Conservation (phyloP, 2,888 invertebrate genomes). For the Elmis aenea region DNA sequence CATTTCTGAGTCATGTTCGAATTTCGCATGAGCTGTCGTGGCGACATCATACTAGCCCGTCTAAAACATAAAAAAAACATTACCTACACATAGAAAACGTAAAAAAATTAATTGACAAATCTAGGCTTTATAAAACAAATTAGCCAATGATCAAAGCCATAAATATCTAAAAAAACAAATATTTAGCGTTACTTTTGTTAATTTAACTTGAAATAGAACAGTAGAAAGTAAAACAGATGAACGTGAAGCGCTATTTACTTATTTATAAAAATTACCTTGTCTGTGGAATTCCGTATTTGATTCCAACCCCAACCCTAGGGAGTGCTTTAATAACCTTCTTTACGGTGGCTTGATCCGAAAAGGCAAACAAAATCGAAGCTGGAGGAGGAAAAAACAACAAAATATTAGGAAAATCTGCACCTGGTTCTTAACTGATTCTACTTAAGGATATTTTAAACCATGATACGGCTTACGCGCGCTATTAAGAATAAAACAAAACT, state of each 20-base stretch:
- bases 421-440: too few species aligned
- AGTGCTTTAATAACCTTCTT: constrained; percentile 97
- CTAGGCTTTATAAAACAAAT: background rate
- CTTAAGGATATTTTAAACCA: too few species aligned
- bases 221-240: too few species aligned
- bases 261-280: constrained; percentile 64
- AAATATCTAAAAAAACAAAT: constrained; percentile 2
- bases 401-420: too few species aligned
- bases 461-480: too few species aligned
- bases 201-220: too few species aligned
- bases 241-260: too few species aligned
- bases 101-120: background rate
- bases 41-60: constrained; percentile 97
- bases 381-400: constrained; percentile 44
- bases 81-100: background rate
- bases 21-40: constrained; percentile 96
- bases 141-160: background rate
- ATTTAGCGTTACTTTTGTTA: too few species aligned
- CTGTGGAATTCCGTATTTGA: constrained; percentile 99
- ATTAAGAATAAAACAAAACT: too few species aligned
- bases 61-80: constrained; percentile 45
- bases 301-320: constrained; percentile 96
- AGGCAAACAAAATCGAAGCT: constrained; percentile 99
- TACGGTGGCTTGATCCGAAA: constrained; percentile 94
- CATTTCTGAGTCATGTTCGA: constrained; percentile 99